Conservation (phyloP, 2,113 vertebrate species). For the Pitta sordida region DNA sequence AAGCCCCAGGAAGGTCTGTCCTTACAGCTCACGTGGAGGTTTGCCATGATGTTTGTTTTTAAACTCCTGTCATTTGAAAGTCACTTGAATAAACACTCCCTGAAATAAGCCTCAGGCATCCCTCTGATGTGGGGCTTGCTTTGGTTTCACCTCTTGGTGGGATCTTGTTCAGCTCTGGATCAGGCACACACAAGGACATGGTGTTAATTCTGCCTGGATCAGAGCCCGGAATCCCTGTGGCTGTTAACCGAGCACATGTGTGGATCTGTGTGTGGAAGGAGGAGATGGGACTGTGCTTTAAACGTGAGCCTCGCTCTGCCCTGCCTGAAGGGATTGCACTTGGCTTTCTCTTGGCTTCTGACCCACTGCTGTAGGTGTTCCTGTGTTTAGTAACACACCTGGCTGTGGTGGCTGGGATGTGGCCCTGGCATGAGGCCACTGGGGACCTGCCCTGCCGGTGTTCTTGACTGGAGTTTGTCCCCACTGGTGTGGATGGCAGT, state of each 20-base stretch:
- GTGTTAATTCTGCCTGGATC: not conserved
- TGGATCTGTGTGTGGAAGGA: not conserved
- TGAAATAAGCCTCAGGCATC: not conserved
- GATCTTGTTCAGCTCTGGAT: not conserved
- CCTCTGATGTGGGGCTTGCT: not conserved
- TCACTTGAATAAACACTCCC: not conserved
- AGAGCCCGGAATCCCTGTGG: not conserved
- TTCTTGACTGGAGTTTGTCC: not conserved
- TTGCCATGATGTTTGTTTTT: not conserved
- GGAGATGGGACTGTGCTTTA: not conserved
- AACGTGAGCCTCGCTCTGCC: not conserved
- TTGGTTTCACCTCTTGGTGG: not conserved
- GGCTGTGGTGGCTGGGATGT: not conserved
- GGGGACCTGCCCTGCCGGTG: not conserved
- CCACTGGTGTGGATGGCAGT: not conserved
- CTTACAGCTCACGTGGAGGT: not conserved
- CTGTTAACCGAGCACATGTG: not conserved
- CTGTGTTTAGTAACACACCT: not conserved
- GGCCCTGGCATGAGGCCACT: not conserved
- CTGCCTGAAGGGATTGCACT: not conserved
- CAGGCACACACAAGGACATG: not conserved
- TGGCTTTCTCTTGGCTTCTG: not conserved
- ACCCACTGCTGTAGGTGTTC: not conserved
- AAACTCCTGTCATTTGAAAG: not conserved
- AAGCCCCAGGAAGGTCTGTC: not conserved